Evolutionary conservation across 2,797 vertebrate genomes (phyloP), one percentile per base, ranked within the genome.

Genomic region (Amniataba percoides): DNA sequence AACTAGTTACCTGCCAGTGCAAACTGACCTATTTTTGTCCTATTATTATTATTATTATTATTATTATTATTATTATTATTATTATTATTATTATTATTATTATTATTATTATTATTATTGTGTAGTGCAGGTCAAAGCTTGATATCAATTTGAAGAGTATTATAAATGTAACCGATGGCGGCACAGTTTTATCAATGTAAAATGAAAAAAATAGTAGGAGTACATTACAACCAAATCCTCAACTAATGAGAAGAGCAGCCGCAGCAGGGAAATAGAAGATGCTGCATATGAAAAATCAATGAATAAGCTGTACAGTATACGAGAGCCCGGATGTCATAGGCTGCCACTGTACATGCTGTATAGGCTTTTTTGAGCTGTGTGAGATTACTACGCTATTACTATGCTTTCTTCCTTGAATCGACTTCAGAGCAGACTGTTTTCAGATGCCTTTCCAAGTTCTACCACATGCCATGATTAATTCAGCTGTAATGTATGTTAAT

Each of bases 401-500:
- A 19, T 42, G 81, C 75, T 76, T 84, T 82, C 73, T 90, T 79
- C 68, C 83, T 83, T 88, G 89, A 93, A 87, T 84, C 53, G 46
- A 90, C 89, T 90, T 92, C 88, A 92, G 84, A 91, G 88, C 88
- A 82, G 74, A 74, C 77, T 64, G 87, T 89, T 93, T 92, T 93
- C 88, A 92, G 89, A 94, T 91, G 87, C 88, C 71, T 85, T 86
- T 93, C 89, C 89, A 90, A 91, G 75, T 92, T 91, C 88, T 92
- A 86, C 86, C 86, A 87, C 85, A 92, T 83, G 78, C 80, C 85
- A 89, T 92, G 89, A 89, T 92, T 94, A 92, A 92, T 92, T 93
- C 91, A 91, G 71, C 74, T 18, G 42, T 93, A 95, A 94, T 94
- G 75, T 94, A 95, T 95, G 95, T 91, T 93, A 95, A 95, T 95